Base-by-base conservation (phyloP, 2,797 vertebrate genomes). In the Thaleichthys pacificus region DNA sequence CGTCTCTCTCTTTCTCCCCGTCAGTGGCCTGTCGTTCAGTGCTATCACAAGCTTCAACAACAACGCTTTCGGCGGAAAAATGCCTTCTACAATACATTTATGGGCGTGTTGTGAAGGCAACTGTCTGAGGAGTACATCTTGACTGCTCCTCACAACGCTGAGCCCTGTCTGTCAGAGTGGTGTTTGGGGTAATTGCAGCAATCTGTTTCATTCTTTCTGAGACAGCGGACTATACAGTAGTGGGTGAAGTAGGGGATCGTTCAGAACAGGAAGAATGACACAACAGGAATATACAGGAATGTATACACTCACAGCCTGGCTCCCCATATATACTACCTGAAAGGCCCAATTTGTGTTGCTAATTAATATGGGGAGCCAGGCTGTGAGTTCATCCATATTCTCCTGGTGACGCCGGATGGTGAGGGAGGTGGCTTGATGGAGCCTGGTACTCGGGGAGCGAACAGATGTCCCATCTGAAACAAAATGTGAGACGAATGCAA, bases 381-480 rank as follows among this genome's bases (percentile, higher is more conserved):
- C 80, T 70, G 72, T 72, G 70, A 69, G 74, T 78, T 80, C 71
- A 74, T 84, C 76, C 68, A 64, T 80, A 70, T 80, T 85, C 79
- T 79, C 80, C 71, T 70, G 74, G 71, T 3, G 70, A 38, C 67
- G 68, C 66, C 72, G 75, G 74, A 79, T 83, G 75, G 81, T 77
- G 76, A 76, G 67, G 78, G 75, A 76, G 79, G 79, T 76, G 75
- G 71, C 75, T 86, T 87, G 75, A 74, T 75, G 71, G 69, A 71
- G 62, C 75, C 81, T 32, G 72, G 74, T n/a, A 82, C 79, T 82
- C 72, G 78, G 74, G 84, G 87, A 81, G 83, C 79, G 71, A 89
- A 87, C 86, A 89, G 89, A 91, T 91, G 88, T 89, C 89, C 87
- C 77, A 11, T 86, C 84, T 79, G 84, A 83, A 78, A 67, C 3